A percentile compares a stretch with the other conserved stretches of the same genome.
Evolutionary conservation across 1,140 invertebrate species (phyloP).

Genomic region (Drosophila obscura): DNA sequence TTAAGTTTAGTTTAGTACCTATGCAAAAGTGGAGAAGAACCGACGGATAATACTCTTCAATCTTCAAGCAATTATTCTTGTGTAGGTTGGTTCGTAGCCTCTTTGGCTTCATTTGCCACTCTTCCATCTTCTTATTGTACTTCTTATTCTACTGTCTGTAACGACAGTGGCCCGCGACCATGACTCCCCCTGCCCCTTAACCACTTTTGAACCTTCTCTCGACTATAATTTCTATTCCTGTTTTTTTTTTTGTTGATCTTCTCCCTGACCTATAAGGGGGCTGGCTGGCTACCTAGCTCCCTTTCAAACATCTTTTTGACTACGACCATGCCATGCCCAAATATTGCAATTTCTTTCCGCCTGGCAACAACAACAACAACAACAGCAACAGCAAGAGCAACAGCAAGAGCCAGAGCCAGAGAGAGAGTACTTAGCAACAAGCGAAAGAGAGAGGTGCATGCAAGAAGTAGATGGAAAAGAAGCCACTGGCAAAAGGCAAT

Average conservation of each 20-base stretch:
- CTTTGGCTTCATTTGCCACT: no score
- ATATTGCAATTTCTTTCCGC: constrained; percentile 45
- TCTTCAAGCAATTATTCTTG: no score
- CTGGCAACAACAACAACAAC: constrained; percentile 27
- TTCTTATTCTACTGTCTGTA: no score
- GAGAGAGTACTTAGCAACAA: not conserved
- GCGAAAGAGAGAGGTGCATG: not conserved
- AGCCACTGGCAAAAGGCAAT: not conserved
- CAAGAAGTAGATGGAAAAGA: not conserved
- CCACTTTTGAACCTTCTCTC: no score
- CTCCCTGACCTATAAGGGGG: not conserved
- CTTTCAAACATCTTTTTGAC: not conserved
- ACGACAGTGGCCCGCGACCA: no score
- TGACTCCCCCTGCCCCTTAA: no score
- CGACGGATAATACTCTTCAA: no score
- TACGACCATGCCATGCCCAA: constrained; percentile 8
- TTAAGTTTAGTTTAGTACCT: no score
- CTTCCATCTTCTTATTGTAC: no score
- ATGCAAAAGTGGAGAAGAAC: no score
- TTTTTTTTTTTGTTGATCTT: not conserved
- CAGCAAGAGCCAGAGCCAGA: not conserved
- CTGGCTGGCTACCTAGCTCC: no score
- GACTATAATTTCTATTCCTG: not conserved
- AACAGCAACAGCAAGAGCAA: not conserved
- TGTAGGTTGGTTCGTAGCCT: no score